Evolutionary conservation across 1,140 invertebrate species (phyloP).

Genomic region (Lordiphosa collinella): DNA sequence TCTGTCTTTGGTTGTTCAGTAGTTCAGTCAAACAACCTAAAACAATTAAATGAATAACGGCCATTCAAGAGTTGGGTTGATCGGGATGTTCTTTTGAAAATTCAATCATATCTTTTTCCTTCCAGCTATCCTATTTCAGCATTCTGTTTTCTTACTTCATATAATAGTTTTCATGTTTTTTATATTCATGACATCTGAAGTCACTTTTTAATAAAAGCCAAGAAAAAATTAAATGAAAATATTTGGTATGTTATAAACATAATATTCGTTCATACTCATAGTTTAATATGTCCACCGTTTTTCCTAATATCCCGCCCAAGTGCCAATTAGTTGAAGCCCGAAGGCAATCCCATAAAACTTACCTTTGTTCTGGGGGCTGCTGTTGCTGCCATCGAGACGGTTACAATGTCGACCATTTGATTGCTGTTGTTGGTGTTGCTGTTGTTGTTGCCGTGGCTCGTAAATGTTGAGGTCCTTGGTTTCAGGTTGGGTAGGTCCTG

Average conservation of each 20-base stretch:
- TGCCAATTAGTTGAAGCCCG: constrained; percentile 26
- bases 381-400: constrained; percentile 17
- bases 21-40: no score
- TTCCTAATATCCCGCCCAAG: background rate
- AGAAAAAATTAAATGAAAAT: background rate
- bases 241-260: background rate
- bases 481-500: background rate
- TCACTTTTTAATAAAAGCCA: no score
- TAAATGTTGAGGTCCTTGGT: constrained; percentile 58
- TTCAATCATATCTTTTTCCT: no score
- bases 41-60: no score
- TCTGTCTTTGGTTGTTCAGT: no score
- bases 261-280: background rate
- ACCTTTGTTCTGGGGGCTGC: constrained; percentile 55
- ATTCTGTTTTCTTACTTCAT: no score
- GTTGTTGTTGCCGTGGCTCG: constrained; percentile 29
- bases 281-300: background rate
- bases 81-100: no score
- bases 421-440: constrained; percentile 9
- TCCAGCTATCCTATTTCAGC: no score
- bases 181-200: no score
- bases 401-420: constrained; percentile 41
- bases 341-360: constrained; percentile 32
- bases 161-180: no score
- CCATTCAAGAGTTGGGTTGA: no score